These are phyloP conservation scores for Dipodomys spectabilis DNA, from an alignment of 2,113 vertebrate species.

Conservation along the genomic window DNA sequence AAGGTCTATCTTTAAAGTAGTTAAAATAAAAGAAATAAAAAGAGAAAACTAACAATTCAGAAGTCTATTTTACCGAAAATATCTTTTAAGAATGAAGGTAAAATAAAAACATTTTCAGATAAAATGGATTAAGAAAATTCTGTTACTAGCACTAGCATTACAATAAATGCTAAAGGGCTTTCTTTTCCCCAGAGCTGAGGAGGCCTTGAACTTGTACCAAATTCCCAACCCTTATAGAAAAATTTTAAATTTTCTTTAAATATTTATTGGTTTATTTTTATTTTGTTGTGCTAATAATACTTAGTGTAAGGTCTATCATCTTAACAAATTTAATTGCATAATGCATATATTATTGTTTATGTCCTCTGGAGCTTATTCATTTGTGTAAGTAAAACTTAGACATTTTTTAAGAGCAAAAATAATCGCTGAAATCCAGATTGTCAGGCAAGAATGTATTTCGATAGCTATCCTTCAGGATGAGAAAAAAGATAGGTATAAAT, in stretches of 20 bases:
- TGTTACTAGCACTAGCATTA: background rate
- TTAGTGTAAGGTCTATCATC: background rate
- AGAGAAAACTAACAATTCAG: background rate
- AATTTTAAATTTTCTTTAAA: background rate
- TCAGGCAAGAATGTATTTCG: background rate
- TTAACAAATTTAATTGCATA: background rate
- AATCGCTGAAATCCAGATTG: background rate
- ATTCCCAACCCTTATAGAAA: too few relatives aligned
- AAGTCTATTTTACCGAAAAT: background rate
- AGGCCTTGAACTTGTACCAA: too few relatives aligned
- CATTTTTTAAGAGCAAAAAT: background rate
- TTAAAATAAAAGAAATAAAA: background rate
- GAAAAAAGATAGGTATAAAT: background rate
- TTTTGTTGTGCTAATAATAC: background rate
- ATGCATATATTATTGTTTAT: background rate
- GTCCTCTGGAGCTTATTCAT: background rate
- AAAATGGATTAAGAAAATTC: background rate
- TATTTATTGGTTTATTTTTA: background rate
- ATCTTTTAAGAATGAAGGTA: slow-evolving; percentile 19
- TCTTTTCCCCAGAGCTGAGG: too few relatives aligned
- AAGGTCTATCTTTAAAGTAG: background rate
- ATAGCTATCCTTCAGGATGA: too few relatives aligned
- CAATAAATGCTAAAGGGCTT: background rate
- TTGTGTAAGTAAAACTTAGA: background rate
- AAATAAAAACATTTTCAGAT: slow-evolving; percentile 18